Evolutionary conservation across 2,797 vertebrate species (phyloP).

Genomic region (Molothrus ater): DNA sequence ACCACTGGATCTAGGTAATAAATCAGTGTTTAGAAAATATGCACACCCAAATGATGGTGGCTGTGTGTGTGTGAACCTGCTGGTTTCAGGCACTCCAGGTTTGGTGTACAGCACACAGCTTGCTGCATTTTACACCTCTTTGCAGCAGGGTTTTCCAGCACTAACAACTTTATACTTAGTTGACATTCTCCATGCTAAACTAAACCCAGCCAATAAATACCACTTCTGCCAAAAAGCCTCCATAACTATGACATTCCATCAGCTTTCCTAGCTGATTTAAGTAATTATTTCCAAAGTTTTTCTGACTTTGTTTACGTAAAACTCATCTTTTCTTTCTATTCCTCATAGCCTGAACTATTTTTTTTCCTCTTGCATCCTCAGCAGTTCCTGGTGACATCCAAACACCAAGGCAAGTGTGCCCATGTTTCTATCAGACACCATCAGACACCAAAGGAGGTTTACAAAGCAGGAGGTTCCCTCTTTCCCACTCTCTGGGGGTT

Average conservation of each 20-base stretch:
- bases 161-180: constrained; percentile 29
- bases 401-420: background rate
- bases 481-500: background rate
- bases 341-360: background rate
- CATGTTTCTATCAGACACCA: background rate
- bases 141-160: background rate
- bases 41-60: background rate
- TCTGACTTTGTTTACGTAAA: constrained; percentile 13
- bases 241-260: background rate
- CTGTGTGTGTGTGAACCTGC: background rate
- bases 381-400: background rate
- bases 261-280: constrained; percentile 5
- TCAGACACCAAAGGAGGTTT: background rate
- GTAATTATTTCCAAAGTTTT: background rate
- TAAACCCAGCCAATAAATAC: constrained; percentile 30
- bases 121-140: constrained; percentile 9
- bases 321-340: background rate
- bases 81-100: background rate
- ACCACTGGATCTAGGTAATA: background rate
- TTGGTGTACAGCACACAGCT: background rate
- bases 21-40: background rate
- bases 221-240: constrained; percentile 14
- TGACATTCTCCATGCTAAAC: background rate
- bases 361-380: background rate
- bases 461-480: background rate